phyloP scores from a whole-genome alignment of 1,140 invertebrate genomes.

The Eulimnadia texana region DNA sequence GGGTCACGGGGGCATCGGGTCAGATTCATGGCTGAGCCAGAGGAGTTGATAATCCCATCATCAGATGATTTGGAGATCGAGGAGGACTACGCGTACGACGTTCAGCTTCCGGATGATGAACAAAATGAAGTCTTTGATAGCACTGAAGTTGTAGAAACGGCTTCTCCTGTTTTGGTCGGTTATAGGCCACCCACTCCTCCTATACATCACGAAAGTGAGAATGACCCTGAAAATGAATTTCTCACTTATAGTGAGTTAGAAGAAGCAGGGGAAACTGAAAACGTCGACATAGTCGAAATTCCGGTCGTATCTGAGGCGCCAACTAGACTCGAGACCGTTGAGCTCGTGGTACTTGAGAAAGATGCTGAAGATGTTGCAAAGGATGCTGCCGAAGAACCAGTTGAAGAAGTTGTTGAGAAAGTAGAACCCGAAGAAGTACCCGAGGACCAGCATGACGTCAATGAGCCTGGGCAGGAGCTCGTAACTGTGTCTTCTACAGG shows the following conservation, averaged over 20 bases:
- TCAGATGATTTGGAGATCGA: slow-evolving; percentile 5
- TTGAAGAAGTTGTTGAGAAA: neutral
- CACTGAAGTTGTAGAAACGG: neutral
- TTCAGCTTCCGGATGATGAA: neutral
- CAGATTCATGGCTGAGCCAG: neutral
- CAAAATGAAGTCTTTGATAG: neutral
- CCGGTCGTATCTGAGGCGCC: no score
- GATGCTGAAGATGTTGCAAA: no score
- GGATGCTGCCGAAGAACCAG: neutral
- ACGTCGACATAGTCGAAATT: neutral
- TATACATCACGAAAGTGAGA: slow-evolving; percentile 3
- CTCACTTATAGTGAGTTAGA: slow-evolving; percentile 13
- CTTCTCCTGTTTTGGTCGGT: slow-evolving; percentile 1
- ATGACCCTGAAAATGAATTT: slow-evolving; percentile 6
- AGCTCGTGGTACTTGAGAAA: no score
- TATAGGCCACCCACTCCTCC: slow-evolving; percentile 14
- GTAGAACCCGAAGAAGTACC: no score
- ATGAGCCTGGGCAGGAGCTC: no score
- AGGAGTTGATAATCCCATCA: slow-evolving; percentile 4
- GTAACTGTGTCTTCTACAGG: no score
- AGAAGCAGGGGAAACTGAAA: slow-evolving; percentile 11
- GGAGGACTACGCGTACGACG: slow-evolving; percentile 3
- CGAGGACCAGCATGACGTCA: no score
- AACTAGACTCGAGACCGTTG: no score
- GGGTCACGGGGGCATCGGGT: neutral